A percentile compares a stretch with the other conserved stretches of the same genome.
Evolutionary conservation across 2,888 invertebrate species (phyloP).

Genomic region (Ochropacha duplaris): DNA sequence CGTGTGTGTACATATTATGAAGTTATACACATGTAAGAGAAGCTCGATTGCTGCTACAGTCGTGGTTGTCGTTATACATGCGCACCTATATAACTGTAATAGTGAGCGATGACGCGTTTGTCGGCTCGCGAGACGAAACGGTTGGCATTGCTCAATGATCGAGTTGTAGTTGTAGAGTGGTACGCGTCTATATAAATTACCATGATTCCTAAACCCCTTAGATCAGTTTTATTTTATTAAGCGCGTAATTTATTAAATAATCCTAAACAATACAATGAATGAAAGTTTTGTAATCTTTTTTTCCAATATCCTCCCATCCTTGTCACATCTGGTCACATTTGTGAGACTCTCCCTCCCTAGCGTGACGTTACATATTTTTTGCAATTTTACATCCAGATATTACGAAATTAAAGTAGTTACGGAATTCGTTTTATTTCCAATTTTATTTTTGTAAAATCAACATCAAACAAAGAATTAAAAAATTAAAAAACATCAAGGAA

Average conservation of each 20-base stretch:
- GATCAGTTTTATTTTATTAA: not conserved
- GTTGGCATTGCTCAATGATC: conserved; percentile 82
- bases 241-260: not conserved
- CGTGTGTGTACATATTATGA: conserved; percentile 53
- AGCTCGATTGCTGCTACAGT: conserved; percentile 73
- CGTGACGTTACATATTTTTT: no score
- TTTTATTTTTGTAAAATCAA: no score
- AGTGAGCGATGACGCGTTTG: conserved; percentile 80
- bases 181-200: conserved; percentile 53
- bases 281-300: no score
- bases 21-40: conserved; percentile 61
- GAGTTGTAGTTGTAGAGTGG: conserved; percentile 72
- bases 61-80: conserved; percentile 67
- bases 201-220: conserved; percentile 11
- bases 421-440: no score
- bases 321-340: no score
- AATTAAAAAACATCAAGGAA: no score
- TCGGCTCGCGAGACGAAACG: conserved; percentile 80
- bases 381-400: no score
- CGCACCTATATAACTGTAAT: conserved; percentile 78
- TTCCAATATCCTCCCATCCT: no score
- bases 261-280: not conserved
- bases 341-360: no score
- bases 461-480: no score
- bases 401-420: no score